Evolutionary conservation across 2,888 invertebrate genomes (phyloP).

Genomic region (Deilephila elpenor): DNA sequence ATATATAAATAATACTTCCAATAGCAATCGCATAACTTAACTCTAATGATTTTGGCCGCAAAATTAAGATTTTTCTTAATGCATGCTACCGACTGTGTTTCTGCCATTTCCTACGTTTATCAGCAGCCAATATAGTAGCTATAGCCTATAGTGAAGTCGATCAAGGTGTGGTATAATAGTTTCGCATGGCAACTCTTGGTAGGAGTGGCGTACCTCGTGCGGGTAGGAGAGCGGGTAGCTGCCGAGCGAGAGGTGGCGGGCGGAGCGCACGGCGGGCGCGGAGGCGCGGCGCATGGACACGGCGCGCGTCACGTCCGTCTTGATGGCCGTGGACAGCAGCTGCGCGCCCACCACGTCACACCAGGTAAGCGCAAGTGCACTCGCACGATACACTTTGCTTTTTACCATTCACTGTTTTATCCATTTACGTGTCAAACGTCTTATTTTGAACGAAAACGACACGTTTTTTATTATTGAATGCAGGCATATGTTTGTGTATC

Average conservation of each 20-base stretch:
- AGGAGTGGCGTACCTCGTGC: slow-evolving; percentile 61
- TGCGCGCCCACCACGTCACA: slow-evolving; percentile 66
- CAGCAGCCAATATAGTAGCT: not conserved
- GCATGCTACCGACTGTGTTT: too few species aligned
- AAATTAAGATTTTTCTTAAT: too few species aligned
- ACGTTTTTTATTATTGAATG: not conserved
- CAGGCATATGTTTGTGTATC: not conserved
- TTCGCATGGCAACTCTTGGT: not conserved
- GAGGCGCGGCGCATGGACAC: slow-evolving; percentile 76
- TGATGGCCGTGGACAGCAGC: slow-evolving; percentile 91
- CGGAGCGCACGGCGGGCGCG: slow-evolving; percentile 74
- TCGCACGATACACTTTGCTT: slow-evolving; percentile 14
- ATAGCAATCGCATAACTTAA: too few species aligned
- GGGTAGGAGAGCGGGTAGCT: slow-evolving; percentile 74
- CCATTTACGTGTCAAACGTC: not conserved
- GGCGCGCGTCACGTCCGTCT: slow-evolving; percentile 88
- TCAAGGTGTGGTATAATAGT: not conserved
- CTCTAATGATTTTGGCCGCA: too few species aligned
- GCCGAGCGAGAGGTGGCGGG: slow-evolving; percentile 69
- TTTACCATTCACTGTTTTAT: not conserved
- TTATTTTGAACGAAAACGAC: not conserved
- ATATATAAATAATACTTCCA: too few species aligned
- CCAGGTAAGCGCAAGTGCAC: slow-evolving; percentile 15
- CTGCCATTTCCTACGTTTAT: not conserved
- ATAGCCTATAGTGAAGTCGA: not conserved